Base-by-base conservation (phyloP, 92 coral and sea anemone species). In the Umimayanthus kanabou region DNA sequence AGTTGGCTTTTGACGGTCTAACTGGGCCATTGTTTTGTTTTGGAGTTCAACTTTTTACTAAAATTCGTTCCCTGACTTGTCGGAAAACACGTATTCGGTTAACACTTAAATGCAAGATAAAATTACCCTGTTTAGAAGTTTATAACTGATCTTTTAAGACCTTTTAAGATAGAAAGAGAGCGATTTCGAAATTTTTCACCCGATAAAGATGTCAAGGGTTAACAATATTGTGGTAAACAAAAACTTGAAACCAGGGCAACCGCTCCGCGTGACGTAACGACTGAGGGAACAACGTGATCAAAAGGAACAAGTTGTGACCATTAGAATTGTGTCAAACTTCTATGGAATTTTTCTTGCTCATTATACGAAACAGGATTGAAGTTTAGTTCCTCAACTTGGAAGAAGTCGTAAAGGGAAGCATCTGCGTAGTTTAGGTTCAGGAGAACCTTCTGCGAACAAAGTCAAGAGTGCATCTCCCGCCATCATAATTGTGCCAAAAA, bases 181-280 rank as follows among this genome's bases (percentile, higher is more conserved):
- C 15, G 7, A 29, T 67, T 69, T 42, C 2, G 16, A 72, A 26
- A 22, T 39, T 10, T 28, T 45, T 83, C 67, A n/a, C 37, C 67
- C 5, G 58, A 30, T 20, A 40, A 73, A 28, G 25, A 70, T 66
- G 78, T 49, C 87, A 83, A 83, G 67, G 87, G 87, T 83, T 72
- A 73, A 40, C 87, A 69, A 83, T 83, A 83, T 89, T 89, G 91
- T 75, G 61, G 83, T 90, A 93, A 95, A 95, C 94, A 95, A 28
- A 85, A 75, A 37, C 22, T 39, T 74, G 88, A 80, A 88, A 87
- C 89, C 94, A 88, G 65, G 90, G 86, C 87, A 80, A 95, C 94
- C 89, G 40, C 79, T 82, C 89, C 87, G 88, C 92, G 92, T 95
- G 98, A 95, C 96, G 96, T 95, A 95, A 95, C 92, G 86, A 87